These are phyloP conservation scores for Sebastes nivosus DNA, from an alignment of 2,797 vertebrate genomes.

Conservation along the genomic window DNA sequence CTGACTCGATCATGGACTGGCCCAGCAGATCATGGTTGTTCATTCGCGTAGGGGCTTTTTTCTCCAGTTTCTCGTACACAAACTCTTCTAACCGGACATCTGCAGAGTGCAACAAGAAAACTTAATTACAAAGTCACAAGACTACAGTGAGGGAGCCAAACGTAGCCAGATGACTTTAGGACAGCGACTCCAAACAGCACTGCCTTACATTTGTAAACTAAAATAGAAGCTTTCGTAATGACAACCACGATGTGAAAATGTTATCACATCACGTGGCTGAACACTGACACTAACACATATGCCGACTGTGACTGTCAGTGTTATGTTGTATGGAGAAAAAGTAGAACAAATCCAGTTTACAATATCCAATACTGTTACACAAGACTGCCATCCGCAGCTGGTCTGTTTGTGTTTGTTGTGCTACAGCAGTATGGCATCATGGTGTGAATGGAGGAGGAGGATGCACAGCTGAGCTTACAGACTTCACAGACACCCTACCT, in stretches of 20 bases:
- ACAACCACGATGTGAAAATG: neutral
- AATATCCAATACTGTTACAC: neutral
- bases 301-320: neutral
- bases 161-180: neutral
- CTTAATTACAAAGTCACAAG: conserved; percentile 76
- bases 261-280: neutral
- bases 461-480: conserved; percentile 67
- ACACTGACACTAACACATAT: neutral
- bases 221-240: neutral
- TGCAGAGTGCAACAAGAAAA: conserved; percentile 76
- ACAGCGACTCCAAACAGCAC: neutral
- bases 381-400: conserved; percentile 27
- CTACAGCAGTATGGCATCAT: conserved; percentile 22
- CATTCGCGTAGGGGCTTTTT: conserved; percentile 93
- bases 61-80: conserved; percentile 98
- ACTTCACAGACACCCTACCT: conserved; percentile 29
- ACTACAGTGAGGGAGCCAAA: conserved; percentile 46
- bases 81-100: conserved; percentile 98
- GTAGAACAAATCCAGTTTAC: conserved; percentile 1
- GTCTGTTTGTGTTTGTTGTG: conserved; percentile 46
- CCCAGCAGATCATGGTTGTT: conserved; percentile 96
- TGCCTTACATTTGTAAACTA: neutral
- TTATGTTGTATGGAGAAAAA: neutral
- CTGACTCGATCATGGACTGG: conserved; percentile 95
- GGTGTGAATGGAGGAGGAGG: conserved; percentile 52